Base-by-base conservation (phyloP, 2,113 vertebrate species). In the Catharus bicknelli region DNA sequence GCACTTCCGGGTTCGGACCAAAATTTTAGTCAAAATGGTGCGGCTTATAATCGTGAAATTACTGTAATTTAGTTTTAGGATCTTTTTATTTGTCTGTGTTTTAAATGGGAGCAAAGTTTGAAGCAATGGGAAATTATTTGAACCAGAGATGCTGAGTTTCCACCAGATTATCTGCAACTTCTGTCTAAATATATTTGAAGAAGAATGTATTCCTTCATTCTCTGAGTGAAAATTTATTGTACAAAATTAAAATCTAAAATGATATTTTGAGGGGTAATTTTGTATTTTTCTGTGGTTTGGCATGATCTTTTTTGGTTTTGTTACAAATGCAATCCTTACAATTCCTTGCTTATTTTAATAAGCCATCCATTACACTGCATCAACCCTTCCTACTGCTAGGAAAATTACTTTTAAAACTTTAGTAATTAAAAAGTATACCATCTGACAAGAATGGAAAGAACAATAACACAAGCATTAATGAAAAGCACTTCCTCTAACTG, bases 361-460 rank as follows among this genome's bases (percentile, higher is more conserved):
- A 72, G 3, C 19, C 48, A 34, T 47, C 25, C 25, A 73, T 63
- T 58, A 47, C 18, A 50, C n/a, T 86, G 45, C 17, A 62, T 51
- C 43, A 83, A 5, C 29, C 9, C 57, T 83, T 95, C 13, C 16
- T 86, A 23, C 66, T 16, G 16, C 62, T 67, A 68, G 68, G 68
- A 82, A 76, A 91, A 81, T 34, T 25, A 55, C 47, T 87, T 91
- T 27, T 38, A 88, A 87, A 93, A 95, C 51, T 90, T 94, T 40
- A 59, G 74, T 45, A 91, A 95, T 96, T 93, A 92, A 90, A 81
- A 96, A 88, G 86, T 83, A 13, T 53, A 76, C 29, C n/a, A 26
- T 89, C 59, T 75, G 61, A 95, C 67, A 93, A 95, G 72, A 97
- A 77, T 12, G 16, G 40, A 90, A 96, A 86, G 16, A 57, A 79